phyloP scores from a whole-genome alignment of 1,140 invertebrate species.

The Gonioctena quinquepunctata region DNA sequence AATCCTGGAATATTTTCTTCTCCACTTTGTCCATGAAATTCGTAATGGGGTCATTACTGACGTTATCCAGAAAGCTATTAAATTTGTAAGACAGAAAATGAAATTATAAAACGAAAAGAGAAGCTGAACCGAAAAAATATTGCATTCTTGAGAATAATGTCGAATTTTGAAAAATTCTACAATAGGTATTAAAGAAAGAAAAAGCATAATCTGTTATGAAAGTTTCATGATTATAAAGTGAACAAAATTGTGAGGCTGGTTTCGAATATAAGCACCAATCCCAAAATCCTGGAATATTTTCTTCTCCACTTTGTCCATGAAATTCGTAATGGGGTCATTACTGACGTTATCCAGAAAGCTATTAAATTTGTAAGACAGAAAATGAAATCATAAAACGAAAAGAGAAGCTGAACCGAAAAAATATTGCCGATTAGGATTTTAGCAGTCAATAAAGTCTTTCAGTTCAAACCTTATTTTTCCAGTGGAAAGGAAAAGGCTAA shows the following conservation, averaged over 20 bases:
- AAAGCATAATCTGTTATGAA: no score
- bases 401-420: background rate
- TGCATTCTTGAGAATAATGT: no score
- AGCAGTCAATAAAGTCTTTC: background rate
- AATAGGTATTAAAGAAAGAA: no score
- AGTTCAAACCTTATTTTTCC: no score
- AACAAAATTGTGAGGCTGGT: no score
- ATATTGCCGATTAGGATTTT: background rate
- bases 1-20: background rate
- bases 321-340: background rate
- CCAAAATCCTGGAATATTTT: background rate
- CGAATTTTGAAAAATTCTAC: no score
- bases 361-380: background rate
- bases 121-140: background rate
- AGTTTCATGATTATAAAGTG: no score
- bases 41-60: background rate
- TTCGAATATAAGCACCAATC: no score
- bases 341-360: background rate
- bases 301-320: background rate
- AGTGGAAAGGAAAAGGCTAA: no score
- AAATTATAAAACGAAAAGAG: background rate
- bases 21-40: background rate
- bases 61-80: background rate
- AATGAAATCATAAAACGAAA: background rate
- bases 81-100: background rate